Evolutionary conservation across 2,888 invertebrate species (phyloP).

Genomic region (Gonocerus acuteangulatus): DNA sequence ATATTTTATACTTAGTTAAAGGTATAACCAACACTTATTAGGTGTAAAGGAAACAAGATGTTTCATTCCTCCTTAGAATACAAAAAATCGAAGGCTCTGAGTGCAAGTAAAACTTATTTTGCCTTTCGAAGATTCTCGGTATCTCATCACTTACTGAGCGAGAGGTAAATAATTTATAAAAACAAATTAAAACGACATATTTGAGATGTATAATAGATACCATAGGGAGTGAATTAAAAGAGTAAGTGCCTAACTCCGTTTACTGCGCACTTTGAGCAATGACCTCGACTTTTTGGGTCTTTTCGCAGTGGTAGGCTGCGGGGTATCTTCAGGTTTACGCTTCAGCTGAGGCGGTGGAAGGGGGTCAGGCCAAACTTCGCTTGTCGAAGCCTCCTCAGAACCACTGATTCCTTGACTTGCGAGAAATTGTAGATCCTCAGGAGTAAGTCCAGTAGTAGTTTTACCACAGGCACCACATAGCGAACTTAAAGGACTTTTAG

Average conservation of each 20-base stretch:
- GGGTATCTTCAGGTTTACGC: slow-evolving; percentile 31
- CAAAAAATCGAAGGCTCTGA: background rate
- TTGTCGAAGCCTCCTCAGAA: background rate
- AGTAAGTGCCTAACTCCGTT: slow-evolving; percentile 28
- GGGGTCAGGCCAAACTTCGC: slow-evolving; percentile 9
- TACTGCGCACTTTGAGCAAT: slow-evolving; percentile 31
- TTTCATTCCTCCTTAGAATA: background rate
- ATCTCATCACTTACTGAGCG: slow-evolving; percentile 4
- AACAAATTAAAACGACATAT: slow-evolving; percentile 23
- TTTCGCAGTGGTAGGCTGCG: slow-evolving; percentile 7
- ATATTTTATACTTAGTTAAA: no score
- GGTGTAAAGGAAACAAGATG: background rate
- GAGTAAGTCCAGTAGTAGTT: slow-evolving; percentile 39
- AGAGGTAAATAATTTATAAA: slow-evolving; percentile 6
- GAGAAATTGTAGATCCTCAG: slow-evolving; percentile 18
- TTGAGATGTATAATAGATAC: slow-evolving; percentile 6
- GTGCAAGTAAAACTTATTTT: background rate
- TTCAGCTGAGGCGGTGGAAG: slow-evolving; percentile 17
- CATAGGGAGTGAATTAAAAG: background rate
- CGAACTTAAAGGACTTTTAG: slow-evolving; percentile 71
- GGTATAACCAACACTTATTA: background rate
- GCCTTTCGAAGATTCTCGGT: background rate
- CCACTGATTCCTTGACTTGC: slow-evolving; percentile 2
- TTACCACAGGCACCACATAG: slow-evolving; percentile 69
- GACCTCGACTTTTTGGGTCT: slow-evolving; percentile 20